Percentiles rank a stretch among this genome's conserved stretches.
Conservation (phyloP, 2,113 vertebrate species). For the Corythoichthys haematopterus region DNA sequence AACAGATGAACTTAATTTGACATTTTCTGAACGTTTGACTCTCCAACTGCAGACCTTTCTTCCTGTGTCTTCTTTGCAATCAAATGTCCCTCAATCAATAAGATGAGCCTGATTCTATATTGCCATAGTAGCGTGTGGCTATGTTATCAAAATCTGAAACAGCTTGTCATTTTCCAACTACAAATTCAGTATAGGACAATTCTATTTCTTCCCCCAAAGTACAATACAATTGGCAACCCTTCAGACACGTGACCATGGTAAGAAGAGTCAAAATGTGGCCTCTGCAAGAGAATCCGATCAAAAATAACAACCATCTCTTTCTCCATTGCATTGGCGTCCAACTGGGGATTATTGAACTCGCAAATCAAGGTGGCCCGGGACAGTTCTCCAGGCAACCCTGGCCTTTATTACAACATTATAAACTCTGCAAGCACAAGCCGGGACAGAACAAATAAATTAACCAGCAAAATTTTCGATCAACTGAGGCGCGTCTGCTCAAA, state of each 20-base stretch:
- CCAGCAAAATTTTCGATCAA: background rate
- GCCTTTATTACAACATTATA: conserved; percentile 13
- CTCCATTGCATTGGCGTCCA: conserved; percentile 35
- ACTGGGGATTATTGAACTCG: conserved; percentile 21
- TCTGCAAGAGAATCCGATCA: conserved; percentile 13
- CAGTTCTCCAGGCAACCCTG: conserved; percentile 24
- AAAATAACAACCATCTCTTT: conserved; percentile 35
- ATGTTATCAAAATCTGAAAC: no score
- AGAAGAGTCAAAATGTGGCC: background rate
- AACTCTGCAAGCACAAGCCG: conserved; percentile 16
- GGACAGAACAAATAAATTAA: conserved; percentile 38
- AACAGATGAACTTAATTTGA: no score
- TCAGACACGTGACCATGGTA: background rate
- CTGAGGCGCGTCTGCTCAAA: conserved; percentile 27
- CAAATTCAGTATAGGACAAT: background rate
- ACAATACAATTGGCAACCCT: background rate
- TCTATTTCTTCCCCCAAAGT: background rate
- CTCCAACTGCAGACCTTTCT: no score
- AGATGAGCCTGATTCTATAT: no score
- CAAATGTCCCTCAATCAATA: no score
- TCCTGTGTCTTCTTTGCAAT: no score
- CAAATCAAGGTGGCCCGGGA: conserved; percentile 35
- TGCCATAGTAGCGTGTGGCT: no score
- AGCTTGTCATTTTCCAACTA: no score
- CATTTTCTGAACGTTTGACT: no score